These are phyloP conservation scores for Caenorhabditis japonica DNA, from an alignment of 2,888 invertebrate species.

Conservation along the genomic window DNA sequence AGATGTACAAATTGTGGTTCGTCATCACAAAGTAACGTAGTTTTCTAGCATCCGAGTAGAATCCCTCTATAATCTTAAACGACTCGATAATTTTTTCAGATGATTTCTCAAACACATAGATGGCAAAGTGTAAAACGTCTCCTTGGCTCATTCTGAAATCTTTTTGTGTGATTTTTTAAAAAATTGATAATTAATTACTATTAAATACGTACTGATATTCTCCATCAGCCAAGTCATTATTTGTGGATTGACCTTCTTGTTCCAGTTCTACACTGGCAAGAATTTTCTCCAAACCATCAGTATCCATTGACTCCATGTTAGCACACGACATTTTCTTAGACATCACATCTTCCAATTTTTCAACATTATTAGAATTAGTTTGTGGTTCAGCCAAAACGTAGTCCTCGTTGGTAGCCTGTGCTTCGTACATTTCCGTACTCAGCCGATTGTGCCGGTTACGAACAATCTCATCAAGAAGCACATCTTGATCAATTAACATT, in stretches of 20 bases:
- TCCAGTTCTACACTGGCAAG: constrained; percentile 20
- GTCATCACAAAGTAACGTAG: constrained; percentile 42
- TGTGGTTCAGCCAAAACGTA: constrained; percentile 7
- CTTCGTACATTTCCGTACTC: constrained; percentile 24
- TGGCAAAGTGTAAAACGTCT: constrained; percentile 67
- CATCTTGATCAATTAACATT: constrained; percentile 38
- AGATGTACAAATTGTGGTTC: constrained; percentile 41
- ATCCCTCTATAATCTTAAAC: constrained; percentile 33
- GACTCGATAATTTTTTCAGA: constrained; percentile 43
- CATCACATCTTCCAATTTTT: constrained; percentile 49
- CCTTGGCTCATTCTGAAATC: constrained; percentile 67
- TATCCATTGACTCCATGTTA: constrained; percentile 36
- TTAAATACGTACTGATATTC: constrained; percentile 28
- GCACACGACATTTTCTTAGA: constrained; percentile 49
- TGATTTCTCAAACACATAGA: constrained; percentile 62
- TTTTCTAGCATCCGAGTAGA: constrained; percentile 21
- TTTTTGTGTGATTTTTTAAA: too few relatives aligned
- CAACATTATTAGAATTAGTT: constrained; percentile 10
- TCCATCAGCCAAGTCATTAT: constrained; percentile 32
- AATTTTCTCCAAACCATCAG: constrained; percentile 31
- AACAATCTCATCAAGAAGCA: constrained; percentile 50
- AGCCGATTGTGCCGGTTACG: constrained; percentile 42
- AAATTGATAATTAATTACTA: background rate
- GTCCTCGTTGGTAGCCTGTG: background rate
- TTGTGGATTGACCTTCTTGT: background rate